Base-by-base conservation (phyloP, 2,113 vertebrate species). In the Heterochromis multidens region DNA sequence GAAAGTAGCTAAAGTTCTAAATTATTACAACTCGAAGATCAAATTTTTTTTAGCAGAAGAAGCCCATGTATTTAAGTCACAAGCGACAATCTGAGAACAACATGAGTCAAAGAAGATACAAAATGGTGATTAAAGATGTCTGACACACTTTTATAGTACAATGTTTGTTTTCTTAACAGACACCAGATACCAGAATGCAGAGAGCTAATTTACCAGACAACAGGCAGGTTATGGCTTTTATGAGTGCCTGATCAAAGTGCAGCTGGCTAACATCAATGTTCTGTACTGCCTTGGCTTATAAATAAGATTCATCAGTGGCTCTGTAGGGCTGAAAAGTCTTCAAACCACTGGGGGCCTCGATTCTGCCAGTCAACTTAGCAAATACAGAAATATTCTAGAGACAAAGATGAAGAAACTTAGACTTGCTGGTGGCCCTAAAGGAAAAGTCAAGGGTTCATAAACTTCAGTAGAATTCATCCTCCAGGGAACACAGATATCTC, bases 201-300 rank as follows among this genome's bases (percentile, higher is more conserved):
- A 31, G 60, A 78, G 70, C 27, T 13, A 35, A 43, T 13, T 0
- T 57, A 19, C n/a, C 2, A 0, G 54, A 13, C 54, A 1, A 0
- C 27, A 31, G 70, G 70, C 46, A 31, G 46, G 56, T 21, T 19
- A 57, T 21, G 54, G 1, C 56, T 40, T 11, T 40, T 11, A 21
- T 60, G 58, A 78, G 56, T 13, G 57, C 17, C 60, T 1, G 16
- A 17, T 62, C 5, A 5, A 21, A 10, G 17, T 33, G 76, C 33
- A 25, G 46, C 43, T 54, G 70, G 21, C 46, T 14, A 52, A 52
- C 6, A 5, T 31, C 46, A 74, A 29, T 52, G 46, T 4, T n/a
- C 27, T 54, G 70, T 7, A 33, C 70, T 5, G 70, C 21, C 1
- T 33, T 11, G 40, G 40, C 19, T 1, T 14, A 33, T 54, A 33